Conservation (phyloP, 2,113 vertebrate genomes). For the Spheniscus mendiculus region DNA sequence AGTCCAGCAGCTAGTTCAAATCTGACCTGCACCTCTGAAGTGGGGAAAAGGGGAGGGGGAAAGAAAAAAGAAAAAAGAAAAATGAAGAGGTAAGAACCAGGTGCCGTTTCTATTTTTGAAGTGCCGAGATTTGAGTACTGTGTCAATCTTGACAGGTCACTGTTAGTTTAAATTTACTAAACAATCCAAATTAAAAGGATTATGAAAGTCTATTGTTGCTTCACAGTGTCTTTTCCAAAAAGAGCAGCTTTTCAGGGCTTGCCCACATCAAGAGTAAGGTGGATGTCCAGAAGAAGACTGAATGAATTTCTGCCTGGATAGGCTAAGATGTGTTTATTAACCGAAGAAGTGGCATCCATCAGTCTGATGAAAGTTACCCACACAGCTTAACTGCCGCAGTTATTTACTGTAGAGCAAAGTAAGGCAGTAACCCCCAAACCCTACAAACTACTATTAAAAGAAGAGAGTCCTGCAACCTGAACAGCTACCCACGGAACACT, state of each 20-base stretch:
- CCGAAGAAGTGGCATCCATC: neutral
- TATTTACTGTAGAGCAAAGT: neutral
- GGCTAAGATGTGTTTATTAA: neutral
- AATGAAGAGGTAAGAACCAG: neutral
- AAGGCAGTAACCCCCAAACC: neutral
- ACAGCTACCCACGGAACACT: neutral
- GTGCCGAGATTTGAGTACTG: neutral
- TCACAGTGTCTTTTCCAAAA: neutral
- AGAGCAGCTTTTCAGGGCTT: neutral
- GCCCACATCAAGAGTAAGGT: neutral
- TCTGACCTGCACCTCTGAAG: neutral
- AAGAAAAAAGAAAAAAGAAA: neutral
- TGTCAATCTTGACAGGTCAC: neutral
- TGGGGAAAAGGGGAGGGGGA: neutral
- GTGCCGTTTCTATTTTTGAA: neutral
- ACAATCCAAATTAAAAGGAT: neutral
- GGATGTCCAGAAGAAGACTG: neutral
- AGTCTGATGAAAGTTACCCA: neutral
- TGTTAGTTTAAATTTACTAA: neutral
- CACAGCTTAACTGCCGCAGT: neutral
- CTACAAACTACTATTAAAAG: neutral
- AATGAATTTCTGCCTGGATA: neutral
- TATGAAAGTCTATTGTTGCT: neutral
- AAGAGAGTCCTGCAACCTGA: neutral
- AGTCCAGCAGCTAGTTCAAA: neutral